Evolutionary conservation across 1,140 invertebrate species (phyloP).

Genomic region (Drosophila sproati): DNA sequence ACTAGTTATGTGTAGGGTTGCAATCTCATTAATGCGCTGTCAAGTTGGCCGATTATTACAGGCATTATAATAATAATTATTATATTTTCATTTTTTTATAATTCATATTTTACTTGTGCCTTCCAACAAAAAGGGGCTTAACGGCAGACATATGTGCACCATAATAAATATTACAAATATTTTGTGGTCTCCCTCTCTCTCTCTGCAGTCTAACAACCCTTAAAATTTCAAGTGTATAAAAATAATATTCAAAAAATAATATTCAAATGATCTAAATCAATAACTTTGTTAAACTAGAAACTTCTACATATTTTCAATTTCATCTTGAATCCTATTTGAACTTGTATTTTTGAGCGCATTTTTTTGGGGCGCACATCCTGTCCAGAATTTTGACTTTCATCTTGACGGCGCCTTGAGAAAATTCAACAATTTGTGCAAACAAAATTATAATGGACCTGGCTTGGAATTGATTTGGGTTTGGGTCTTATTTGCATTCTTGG

Average conservation of each 20-base stretch:
- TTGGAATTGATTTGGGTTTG: slow-evolving; percentile 25
- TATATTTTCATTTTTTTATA: slow-evolving; percentile 3
- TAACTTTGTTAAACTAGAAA: neutral
- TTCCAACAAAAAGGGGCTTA: neutral
- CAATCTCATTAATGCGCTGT: slow-evolving; percentile 62
- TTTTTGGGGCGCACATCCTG: slow-evolving; percentile 54
- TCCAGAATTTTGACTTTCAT: slow-evolving; percentile 57
- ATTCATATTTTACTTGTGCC: slow-evolving; percentile 9
- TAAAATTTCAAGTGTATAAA: neutral
- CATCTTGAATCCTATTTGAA: slow-evolving; percentile 18
- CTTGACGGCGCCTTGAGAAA: slow-evolving; percentile 65
- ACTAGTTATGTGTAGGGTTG: slow-evolving; percentile 48
- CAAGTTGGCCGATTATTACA: slow-evolving; percentile 51
- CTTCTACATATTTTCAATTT: neutral
- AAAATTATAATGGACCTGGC: slow-evolving; percentile 39
- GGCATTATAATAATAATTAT: slow-evolving; percentile 52
- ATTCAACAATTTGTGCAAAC: slow-evolving; percentile 67
- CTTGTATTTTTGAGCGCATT: slow-evolving; percentile 22
- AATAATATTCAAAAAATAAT: no score
- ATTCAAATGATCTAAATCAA: no score
- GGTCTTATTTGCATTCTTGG: slow-evolving; percentile 65
- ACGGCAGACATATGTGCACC: slow-evolving; percentile 16
- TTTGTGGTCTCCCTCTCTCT: slow-evolving; percentile 4
- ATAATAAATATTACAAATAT: slow-evolving; percentile 23
- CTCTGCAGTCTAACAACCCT: slow-evolving; percentile 15